These are phyloP conservation scores for Drosophila diplacantha DNA, from an alignment of 2,888 invertebrate genomes.

Conservation along the genomic window DNA sequence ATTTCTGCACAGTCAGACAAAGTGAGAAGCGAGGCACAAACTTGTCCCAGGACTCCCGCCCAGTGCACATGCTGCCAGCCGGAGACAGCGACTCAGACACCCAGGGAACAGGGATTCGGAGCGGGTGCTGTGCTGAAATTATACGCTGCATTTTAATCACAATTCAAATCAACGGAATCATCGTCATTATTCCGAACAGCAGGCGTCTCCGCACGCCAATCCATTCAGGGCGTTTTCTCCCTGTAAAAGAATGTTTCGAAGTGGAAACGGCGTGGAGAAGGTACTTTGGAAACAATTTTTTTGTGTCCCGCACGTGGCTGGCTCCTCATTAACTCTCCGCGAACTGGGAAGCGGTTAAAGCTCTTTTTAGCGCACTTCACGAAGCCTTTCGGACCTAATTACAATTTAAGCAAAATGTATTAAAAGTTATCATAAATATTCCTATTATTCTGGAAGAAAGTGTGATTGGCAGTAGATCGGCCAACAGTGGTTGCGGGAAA, in stretches of 20 bases:
- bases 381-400: conserved; percentile 1
- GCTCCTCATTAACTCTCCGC: conserved; percentile 10
- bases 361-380: not conserved
- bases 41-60: conserved; percentile 44
- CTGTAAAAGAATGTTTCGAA: conserved; percentile 28
- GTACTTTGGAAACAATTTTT: conserved; percentile 16
- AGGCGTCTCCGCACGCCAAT: conserved; percentile 34
- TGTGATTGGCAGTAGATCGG: not conserved
- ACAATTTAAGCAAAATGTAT: conserved; percentile 1
- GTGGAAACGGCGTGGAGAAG: conserved; percentile 4
- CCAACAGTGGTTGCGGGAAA: not conserved
- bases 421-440: not conserved
- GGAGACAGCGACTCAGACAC: conserved; percentile 37
- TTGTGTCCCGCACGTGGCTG: conserved; percentile 18
- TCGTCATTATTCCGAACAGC: conserved; percentile 66
- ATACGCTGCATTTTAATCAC: conserved; percentile 75
- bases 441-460: not conserved
- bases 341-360: not conserved
- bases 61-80: conserved; percentile 58
- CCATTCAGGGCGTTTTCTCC: conserved; percentile 15
- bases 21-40: conserved; percentile 66
- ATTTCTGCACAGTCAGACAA: conserved; percentile 56
- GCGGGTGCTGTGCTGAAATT: conserved; percentile 55
- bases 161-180: conserved; percentile 74
- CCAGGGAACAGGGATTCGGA: conserved; percentile 6